Evolutionary conservation across 2,113 vertebrate species (phyloP), one percentile per base, ranked within the genome.

Genomic region (Scomber japonicus): DNA sequence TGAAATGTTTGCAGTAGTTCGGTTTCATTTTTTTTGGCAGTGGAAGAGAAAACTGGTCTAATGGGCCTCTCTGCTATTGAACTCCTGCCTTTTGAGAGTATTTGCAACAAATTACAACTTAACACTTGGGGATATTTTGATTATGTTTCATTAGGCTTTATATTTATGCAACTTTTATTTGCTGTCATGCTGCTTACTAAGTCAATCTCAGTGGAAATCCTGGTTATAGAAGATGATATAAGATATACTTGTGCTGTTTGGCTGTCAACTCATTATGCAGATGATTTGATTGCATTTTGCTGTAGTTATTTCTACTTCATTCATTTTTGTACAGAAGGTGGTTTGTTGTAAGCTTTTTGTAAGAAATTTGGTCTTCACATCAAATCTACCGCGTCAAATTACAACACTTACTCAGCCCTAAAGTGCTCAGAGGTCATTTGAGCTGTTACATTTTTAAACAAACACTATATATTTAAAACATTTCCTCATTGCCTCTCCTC

Each of bases 71-170:
- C 15, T 48, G 44, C 11, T 35, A 7, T 40, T 30, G 4, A 74
- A n/a, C 49, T 50, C 65, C 9, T 62, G 57, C 54, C 57, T 59
- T 62, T 55, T 27, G 10, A 51, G 56, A 10, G 40, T 50, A 24
- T 78, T 71, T 54, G 31, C 31, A 53, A 71, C 50, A 51, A 75
- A 83, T 74, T 56, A 50, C 15, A 44, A 55, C 50, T 74, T 66
- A 51, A 49, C 21, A 62, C 49, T 0, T 61, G 15, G 27, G 1
- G 27, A 4, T 15, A 31, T 48, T 63, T 54, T 46, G 4, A 19
- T 56, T 17, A 15, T 53, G 31, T 51, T 64, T 40, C 21, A 55
- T 14, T 55, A 24, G 11, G 35, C 9, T 40, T 40, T 40, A 40
- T 40, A 9, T 40, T 40, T 40, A 40, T 54, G 30, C 3, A 53